These are phyloP conservation scores for Baronia brevicornis DNA, from an alignment of 2,888 invertebrate species.

Conservation along the genomic window DNA sequence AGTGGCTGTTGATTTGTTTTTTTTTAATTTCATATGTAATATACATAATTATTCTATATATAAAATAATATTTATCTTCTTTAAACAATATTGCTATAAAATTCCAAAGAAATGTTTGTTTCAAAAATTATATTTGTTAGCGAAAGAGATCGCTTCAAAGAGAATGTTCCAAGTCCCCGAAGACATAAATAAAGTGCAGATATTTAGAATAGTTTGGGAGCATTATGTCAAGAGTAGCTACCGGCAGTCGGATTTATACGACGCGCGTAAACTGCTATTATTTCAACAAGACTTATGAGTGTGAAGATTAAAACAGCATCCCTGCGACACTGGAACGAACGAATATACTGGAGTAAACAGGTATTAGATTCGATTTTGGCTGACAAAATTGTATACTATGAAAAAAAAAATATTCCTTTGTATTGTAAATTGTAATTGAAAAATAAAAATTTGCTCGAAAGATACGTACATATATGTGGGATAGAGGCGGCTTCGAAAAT, in stretches of 20 bases:
- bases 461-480: too few relatives aligned
- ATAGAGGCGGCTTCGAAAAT: too few relatives aligned
- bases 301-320: slow-evolving; percentile 31
- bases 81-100: slow-evolving; percentile 14
- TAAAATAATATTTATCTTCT: too few relatives aligned
- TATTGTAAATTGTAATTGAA: too few relatives aligned
- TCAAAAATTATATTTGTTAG: slow-evolving; percentile 12
- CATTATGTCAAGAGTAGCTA: slow-evolving; percentile 32
- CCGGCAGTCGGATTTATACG: slow-evolving; percentile 51
- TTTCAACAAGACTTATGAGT: slow-evolving; percentile 34
- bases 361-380: slow-evolving; percentile 15
- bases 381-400: slow-evolving; percentile 11
- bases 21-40: too few relatives aligned
- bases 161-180: slow-evolving; percentile 6
- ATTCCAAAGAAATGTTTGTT: slow-evolving; percentile 3
- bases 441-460: too few relatives aligned
- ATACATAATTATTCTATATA: too few relatives aligned
- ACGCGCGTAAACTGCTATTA: slow-evolving; percentile 33
- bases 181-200: slow-evolving; percentile 19
- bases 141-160: slow-evolving; percentile 5
- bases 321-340: slow-evolving; percentile 21
- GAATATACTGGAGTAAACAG: too few relatives aligned
- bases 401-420: too few relatives aligned
- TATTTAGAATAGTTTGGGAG: slow-evolving; percentile 29
- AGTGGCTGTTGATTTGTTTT: too few relatives aligned